A percentile compares a stretch with the other conserved stretches of the same genome.
These are phyloP conservation scores for Lithobius niger DNA, from an alignment of 1,140 invertebrate species.

Conservation along the genomic window DNA sequence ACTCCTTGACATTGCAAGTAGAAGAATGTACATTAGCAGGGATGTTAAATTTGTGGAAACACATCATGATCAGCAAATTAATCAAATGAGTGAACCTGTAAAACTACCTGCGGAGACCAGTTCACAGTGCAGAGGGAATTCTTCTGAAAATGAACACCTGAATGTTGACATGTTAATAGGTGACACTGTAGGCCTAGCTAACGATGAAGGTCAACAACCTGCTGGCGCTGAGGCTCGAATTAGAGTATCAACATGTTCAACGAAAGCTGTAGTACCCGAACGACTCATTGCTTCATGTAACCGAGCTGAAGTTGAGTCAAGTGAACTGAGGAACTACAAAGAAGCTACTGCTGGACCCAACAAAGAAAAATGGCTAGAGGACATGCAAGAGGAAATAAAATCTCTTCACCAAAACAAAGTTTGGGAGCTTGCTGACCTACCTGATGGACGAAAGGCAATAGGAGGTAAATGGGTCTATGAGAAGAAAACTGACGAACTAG, in stretches of 20 bases:
- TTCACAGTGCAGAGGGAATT: not conserved
- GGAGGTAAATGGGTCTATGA: no score
- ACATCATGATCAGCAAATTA: slow-evolving; percentile 31
- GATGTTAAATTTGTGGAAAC: not conserved
- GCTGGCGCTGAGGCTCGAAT: not conserved
- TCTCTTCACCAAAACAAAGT: no score
- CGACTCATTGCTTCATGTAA: not conserved
- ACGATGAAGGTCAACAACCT: not conserved
- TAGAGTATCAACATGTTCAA: not conserved
- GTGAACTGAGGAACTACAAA: not conserved
- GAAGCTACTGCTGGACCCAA: not conserved
- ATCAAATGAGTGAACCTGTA: slow-evolving; percentile 17
- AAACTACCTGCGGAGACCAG: not conserved
- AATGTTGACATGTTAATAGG: not conserved
- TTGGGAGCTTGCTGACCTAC: no score
- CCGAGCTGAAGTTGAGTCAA: not conserved
- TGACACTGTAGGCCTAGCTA: not conserved
- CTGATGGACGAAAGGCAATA: no score
- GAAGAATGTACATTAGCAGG: not conserved
- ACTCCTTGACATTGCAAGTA: not conserved
- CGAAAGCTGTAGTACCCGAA: not conserved
- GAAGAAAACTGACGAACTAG: no score
- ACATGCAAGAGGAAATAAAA: no score
- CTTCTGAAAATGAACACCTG: not conserved
- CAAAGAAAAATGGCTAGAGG: not conserved